phyloP scores from a whole-genome alignment of 2,797 vertebrate species.

The Harpagifer antarcticus region DNA sequence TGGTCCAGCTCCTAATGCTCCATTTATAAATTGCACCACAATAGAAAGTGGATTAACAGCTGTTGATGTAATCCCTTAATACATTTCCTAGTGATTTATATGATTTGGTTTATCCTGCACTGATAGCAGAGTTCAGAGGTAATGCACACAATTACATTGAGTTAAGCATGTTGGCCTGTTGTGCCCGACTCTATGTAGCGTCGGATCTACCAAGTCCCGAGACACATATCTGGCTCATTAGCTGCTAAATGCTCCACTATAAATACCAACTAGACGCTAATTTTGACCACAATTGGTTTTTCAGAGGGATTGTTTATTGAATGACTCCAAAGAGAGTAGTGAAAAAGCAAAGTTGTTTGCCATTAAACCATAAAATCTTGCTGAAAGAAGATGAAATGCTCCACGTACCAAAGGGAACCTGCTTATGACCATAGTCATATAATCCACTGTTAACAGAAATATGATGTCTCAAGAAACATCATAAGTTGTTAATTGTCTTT shows the following conservation, averaged over 20 bases:
- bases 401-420: not conserved
- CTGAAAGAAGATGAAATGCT: not conserved
- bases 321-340: not conserved
- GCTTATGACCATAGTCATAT: not conserved
- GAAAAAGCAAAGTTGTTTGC: not conserved
- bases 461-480: too few species aligned
- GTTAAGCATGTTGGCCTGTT: conserved; percentile 14
- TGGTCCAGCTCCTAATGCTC: conserved; percentile 60
- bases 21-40: conserved; percentile 69
- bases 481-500: not conserved
- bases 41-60: conserved; percentile 70
- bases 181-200: too few species aligned
- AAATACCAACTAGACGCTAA: not conserved
- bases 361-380: not conserved
- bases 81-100: conserved; percentile 44
- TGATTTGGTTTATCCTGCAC: conserved; percentile 32
- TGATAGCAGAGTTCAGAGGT: conserved; percentile 28
- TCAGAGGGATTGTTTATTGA: not conserved
- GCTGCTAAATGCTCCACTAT: not conserved
- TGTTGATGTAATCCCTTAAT: conserved; percentile 68
- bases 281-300: not conserved
- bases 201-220: not conserved
- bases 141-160: conserved; percentile 2
- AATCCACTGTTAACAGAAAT: too few species aligned
- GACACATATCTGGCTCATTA: not conserved